Evolutionary conservation across 2,888 invertebrate genomes (phyloP), one percentile per base, ranked within the genome.

Genomic region (Meandrusa payeni): DNA sequence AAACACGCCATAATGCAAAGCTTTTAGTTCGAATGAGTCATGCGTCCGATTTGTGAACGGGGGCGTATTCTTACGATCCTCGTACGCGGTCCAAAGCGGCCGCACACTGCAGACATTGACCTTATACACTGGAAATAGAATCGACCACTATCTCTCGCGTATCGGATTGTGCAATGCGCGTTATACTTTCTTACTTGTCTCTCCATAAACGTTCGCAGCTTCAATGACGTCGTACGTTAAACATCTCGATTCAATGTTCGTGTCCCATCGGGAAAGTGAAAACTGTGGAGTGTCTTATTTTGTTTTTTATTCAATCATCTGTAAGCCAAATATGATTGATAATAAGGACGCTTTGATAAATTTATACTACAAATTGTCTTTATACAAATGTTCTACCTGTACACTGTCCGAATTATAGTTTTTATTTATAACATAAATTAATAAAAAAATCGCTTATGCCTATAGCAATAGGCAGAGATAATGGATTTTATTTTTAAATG

Each of bases 41-140:
- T 24, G 23, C 11, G 13, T 1, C 20, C 6, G 26, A 11, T 33
- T 48, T 49, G 45, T 49, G 42, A 51, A 51, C 49, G 48, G 34
- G 48, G 45, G 38, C 55, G 44, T 42, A 17, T 28, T 23, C 33
- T 52, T 46, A 50, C 52, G 48, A 38, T 36, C 15, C 26, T 26
- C 46, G 37, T 36, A 20, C 40, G 37, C 26, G 9, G 37, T 46
- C 17, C 27, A 41, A 37, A 31, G 32, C 46, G 61, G 57, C 61
- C 57, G 58, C 59, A 61, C 61, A 64, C 64, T 60, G 62, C 74
- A 78, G 76, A 77, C 80, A 79, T 79, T 80, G 80, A 80, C 80
- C 80, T 79, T 76, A 71, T 60, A 46, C 33, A 59, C 64, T 68
- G 54, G 55, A 70, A 76, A 77, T 78, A 78, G 69, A 46, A 44